These are phyloP conservation scores for Caenorhabditis becei DNA, from an alignment of 2,888 invertebrate species.

Conservation along the genomic window DNA sequence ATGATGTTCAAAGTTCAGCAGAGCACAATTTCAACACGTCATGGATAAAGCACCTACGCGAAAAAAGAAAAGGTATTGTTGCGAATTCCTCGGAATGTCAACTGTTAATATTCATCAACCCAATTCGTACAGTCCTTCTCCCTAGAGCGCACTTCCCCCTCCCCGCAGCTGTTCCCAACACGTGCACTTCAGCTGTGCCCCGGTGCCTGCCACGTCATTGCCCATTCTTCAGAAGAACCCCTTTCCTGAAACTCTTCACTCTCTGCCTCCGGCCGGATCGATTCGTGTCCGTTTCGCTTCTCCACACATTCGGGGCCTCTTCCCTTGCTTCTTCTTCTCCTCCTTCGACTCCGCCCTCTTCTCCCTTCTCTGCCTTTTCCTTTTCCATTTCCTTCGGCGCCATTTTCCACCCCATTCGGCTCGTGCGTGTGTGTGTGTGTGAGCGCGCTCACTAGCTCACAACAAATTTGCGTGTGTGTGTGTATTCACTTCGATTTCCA, in stretches of 20 bases:
- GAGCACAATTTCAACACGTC: too few relatives aligned
- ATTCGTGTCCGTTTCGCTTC: constrained; percentile 3
- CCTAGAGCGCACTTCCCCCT: too few relatives aligned
- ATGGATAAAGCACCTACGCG: too few relatives aligned
- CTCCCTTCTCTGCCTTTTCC: neutral
- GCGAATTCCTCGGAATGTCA: too few relatives aligned
- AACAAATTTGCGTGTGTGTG: neutral
- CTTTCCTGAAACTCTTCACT: neutral
- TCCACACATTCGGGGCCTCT: too few relatives aligned
- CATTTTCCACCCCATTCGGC: constrained; percentile 9
- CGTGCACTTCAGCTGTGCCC: too few relatives aligned
- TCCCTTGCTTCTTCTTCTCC: too few relatives aligned
- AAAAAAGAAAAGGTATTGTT: too few relatives aligned
- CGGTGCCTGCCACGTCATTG: neutral
- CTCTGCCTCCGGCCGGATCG: neutral
- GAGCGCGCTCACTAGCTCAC: neutral
- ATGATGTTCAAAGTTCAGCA: too few relatives aligned
- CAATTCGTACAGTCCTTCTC: too few relatives aligned
- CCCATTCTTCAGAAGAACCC: neutral
- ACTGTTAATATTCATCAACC: too few relatives aligned
- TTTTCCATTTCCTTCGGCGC: neutral
- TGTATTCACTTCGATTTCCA: neutral
- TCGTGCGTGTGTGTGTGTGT: neutral
- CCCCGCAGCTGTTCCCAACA: neutral
- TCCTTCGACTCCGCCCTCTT: too few relatives aligned